Percentiles rank a stretch among this genome's conserved stretches.
Conservation (phyloP, 2,888 invertebrate species). For the Temnothorax unifasciatus region DNA sequence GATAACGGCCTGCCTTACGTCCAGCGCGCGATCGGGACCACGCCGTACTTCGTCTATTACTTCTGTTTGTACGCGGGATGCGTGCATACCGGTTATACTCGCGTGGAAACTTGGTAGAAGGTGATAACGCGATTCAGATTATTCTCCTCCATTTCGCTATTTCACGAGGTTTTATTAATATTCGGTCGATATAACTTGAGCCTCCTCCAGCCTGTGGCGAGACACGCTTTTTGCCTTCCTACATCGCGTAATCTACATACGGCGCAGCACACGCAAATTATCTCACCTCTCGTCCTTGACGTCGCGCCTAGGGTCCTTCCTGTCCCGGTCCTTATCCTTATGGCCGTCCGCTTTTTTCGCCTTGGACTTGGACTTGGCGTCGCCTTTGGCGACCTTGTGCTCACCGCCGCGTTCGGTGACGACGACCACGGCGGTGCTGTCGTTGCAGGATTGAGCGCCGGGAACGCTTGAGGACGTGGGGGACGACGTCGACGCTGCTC, state of each 20-base stretch:
- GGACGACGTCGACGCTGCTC: constrained; percentile 78
- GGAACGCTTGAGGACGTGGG: constrained; percentile 77
- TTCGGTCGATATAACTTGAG: constrained; percentile 14
- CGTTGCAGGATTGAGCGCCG: constrained; percentile 77
- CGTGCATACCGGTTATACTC: constrained; percentile 23
- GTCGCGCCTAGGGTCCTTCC: constrained; percentile 82
- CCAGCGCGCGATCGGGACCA: constrained; percentile 11
- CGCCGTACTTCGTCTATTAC: not conserved
- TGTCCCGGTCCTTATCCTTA: constrained; percentile 77
- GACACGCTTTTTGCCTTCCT: not conserved
- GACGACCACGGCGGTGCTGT: constrained; percentile 77
- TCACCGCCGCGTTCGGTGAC: constrained; percentile 79
- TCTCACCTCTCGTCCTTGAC: constrained; percentile 74
- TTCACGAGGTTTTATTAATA: constrained; percentile 25
- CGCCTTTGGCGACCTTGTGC: constrained; percentile 79
- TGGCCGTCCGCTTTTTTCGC: constrained; percentile 80
- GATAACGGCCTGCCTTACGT: constrained; percentile 26
- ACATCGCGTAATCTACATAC: not conserved
- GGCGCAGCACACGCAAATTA: not conserved
- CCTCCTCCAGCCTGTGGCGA: not conserved
- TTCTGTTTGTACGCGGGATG: not conserved
- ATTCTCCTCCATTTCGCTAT: constrained; percentile 18
- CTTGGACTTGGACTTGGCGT: constrained; percentile 81
- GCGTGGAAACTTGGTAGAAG: constrained; percentile 5
- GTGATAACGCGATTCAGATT: constrained; percentile 41